Percentiles rank a stretch among this genome's conserved stretches.
Conservation (phyloP, 2,113 vertebrate genomes). For the Camelus dromedarius region DNA sequence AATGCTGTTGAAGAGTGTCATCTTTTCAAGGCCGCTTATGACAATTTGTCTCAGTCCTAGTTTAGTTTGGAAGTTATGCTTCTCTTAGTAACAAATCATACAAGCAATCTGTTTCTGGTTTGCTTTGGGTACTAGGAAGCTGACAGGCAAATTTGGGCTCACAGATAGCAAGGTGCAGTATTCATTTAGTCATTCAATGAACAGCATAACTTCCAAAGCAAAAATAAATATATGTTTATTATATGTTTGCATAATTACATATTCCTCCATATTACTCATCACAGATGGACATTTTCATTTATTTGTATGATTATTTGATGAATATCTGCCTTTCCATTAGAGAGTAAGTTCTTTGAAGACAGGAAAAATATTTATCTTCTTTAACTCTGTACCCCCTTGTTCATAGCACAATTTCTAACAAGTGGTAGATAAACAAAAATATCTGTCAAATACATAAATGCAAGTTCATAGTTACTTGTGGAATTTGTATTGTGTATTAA, state of each 20-base stretch:
- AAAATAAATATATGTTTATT: not conserved
- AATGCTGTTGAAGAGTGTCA: not conserved
- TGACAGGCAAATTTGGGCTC: not conserved
- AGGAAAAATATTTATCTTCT: not conserved
- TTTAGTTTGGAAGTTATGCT: not conserved
- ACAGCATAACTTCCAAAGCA: not conserved
- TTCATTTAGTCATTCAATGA: not conserved
- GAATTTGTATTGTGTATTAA: not conserved
- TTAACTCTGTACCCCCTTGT: not conserved
- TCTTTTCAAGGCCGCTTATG: not conserved
- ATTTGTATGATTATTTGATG: not conserved
- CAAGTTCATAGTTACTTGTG: not conserved
- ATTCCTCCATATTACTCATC: not conserved
- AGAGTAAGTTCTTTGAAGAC: not conserved
- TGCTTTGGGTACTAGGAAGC: not conserved
- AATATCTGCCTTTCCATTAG: not conserved
- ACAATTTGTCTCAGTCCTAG: not conserved
- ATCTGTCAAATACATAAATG: not conserved
- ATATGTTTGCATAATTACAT: not conserved
- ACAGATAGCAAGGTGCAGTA: not conserved
- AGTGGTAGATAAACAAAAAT: not conserved
- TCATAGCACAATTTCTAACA: not conserved
- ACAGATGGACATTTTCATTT: not conserved
- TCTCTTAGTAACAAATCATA: not conserved
- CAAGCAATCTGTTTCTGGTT: not conserved